Conservation (phyloP, 2,113 vertebrate species). For the Ornithorhynchus anatinus region DNA sequence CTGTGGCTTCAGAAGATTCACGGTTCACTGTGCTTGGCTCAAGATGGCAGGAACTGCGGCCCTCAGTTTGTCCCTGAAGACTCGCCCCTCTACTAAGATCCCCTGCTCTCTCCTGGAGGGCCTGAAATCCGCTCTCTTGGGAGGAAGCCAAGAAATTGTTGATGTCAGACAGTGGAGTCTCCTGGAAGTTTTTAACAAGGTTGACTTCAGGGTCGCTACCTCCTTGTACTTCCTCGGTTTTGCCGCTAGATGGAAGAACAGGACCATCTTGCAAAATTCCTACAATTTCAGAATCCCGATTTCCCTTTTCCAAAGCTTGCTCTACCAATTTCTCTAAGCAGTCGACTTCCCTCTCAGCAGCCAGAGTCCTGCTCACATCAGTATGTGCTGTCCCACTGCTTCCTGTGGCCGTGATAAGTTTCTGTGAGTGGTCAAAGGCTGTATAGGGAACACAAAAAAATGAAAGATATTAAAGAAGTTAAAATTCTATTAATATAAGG, state of each 20-base stretch:
- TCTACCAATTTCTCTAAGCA: slow-evolving; percentile 34
- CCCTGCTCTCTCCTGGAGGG: neutral
- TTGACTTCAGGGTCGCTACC: neutral
- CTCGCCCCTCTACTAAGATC: slow-evolving; percentile 18
- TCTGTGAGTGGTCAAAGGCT: slow-evolving; percentile 80
- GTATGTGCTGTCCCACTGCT: slow-evolving; percentile 42
- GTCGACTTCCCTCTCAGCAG: slow-evolving; percentile 1
- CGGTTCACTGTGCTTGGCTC: neutral
- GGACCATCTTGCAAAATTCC: neutral
- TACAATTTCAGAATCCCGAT: accelerated
- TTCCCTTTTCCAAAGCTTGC: neutral
- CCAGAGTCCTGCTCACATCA: slow-evolving; percentile 30
- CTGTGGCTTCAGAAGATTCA: slow-evolving; percentile 5
- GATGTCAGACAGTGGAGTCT: slow-evolving; percentile 63
- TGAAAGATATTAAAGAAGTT: neutral
- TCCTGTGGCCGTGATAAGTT: slow-evolving; percentile 64
- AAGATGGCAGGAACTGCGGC: neutral
- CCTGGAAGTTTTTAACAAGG: accelerated
- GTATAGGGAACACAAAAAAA: neutral
- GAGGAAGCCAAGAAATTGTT: slow-evolving; percentile 63
- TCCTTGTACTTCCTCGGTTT: neutral
- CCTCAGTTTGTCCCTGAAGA: slow-evolving; percentile 13
- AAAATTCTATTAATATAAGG: slow-evolving; percentile 2
- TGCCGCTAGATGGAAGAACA: slow-evolving; percentile 9
- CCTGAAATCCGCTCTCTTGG: neutral